Percentiles rank a stretch among this genome's conserved stretches.
Evolutionary conservation across 30 jellyfish, hydroid and myxozoan species (phyloP).

Genomic region (Mastigias papua): DNA sequence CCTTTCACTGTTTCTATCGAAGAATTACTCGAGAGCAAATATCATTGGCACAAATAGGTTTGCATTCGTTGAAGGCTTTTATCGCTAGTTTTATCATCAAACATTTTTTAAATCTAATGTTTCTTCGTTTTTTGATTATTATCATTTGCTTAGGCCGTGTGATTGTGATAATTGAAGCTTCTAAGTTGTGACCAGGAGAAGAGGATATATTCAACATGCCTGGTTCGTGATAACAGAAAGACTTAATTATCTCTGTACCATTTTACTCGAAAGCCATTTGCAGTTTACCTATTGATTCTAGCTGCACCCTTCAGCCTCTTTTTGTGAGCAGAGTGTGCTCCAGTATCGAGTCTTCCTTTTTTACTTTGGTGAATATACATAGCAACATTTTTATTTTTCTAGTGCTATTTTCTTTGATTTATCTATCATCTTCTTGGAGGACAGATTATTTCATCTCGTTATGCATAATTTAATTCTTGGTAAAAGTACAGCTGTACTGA

Average conservation of each 20-base stretch:
- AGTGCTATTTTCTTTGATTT: not conserved
- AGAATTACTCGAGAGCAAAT: not conserved
- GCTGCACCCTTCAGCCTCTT: not conserved
- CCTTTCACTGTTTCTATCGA: not conserved
- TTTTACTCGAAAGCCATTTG: no score
- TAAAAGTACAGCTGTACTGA: no score
- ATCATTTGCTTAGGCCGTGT: not conserved
- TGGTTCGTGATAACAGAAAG: no score
- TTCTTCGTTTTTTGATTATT: not conserved
- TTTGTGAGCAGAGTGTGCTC: not conserved
- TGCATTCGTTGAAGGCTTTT: not conserved
- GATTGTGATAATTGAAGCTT: no score
- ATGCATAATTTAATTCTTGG: no score
- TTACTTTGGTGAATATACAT: not conserved
- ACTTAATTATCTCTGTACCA: no score
- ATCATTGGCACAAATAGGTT: not conserved
- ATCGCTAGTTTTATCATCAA: not conserved
- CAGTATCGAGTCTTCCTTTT: not conserved
- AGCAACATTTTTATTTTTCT: not conserved
- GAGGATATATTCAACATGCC: no score
- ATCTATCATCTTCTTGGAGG: not conserved
- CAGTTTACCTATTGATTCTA: no score
- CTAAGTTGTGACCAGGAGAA: no score
- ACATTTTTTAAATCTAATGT: not conserved
- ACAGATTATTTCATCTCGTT: no score